phyloP scores from a whole-genome alignment of 1,140 invertebrate species.

The Chionoecetes opilio region DNA sequence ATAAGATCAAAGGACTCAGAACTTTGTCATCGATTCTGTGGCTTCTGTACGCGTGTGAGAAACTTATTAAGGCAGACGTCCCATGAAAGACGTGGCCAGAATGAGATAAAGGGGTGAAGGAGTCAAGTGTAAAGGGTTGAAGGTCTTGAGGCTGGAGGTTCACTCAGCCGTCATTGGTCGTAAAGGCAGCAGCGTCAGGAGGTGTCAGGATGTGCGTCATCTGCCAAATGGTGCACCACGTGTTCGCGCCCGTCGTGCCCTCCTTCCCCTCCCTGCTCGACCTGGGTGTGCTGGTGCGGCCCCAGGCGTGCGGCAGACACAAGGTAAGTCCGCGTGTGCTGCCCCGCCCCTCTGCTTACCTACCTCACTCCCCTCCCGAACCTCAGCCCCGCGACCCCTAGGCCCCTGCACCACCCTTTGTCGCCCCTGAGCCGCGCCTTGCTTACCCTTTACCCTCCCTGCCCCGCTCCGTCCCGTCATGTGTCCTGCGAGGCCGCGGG shows the following conservation, averaged over 20 bases:
- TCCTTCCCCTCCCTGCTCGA: constrained; percentile 47
- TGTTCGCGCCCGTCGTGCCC: constrained; percentile 37
- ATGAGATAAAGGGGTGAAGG: background rate
- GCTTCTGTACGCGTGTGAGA: background rate
- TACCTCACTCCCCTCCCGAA: background rate
- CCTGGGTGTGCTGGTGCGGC: constrained; percentile 45
- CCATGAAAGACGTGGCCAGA: background rate
- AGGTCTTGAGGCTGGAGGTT: background rate
- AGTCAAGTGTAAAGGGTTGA: too few relatives aligned
- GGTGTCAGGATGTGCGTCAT: constrained; percentile 57
- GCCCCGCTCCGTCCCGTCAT: background rate
- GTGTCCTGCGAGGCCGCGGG: background rate
- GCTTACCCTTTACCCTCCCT: background rate
- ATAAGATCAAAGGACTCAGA: background rate
- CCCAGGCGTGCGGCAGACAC: constrained; percentile 52
- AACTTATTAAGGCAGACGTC: background rate
- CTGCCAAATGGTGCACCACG: constrained; percentile 56
- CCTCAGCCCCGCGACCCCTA: too few relatives aligned
- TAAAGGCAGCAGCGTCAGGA: background rate
- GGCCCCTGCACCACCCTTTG: background rate
- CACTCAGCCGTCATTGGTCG: background rate
- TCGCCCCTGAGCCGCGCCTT: background rate
- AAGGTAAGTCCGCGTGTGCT: constrained; percentile 36
- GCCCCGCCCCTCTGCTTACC: background rate
- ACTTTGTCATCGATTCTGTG: background rate